Percentiles rank a stretch among this genome's conserved stretches.
Evolutionary conservation across 2,797 vertebrate genomes (phyloP).

Genomic region (Petrocephalus schoutedeni): DNA sequence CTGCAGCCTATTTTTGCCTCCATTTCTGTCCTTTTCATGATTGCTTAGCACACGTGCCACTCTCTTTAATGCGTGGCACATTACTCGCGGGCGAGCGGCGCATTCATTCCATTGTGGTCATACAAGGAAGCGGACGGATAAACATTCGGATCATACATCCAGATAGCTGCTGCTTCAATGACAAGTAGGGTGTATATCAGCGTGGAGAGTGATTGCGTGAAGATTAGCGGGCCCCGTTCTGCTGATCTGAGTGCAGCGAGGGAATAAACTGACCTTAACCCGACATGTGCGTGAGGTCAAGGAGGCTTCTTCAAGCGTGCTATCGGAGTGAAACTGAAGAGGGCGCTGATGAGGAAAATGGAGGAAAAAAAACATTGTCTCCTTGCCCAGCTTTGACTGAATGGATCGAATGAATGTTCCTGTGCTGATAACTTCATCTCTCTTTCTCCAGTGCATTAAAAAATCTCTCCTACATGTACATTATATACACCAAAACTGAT

Average conservation of each 20-base stretch:
- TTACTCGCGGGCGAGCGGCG: background rate
- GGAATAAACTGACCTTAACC: background rate
- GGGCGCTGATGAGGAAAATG: background rate
- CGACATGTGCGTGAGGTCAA: background rate
- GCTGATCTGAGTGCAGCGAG: background rate
- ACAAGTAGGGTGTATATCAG: conserved; percentile 2
- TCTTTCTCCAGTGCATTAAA: background rate
- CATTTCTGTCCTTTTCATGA: background rate
- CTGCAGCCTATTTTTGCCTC: background rate
- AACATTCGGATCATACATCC: background rate
- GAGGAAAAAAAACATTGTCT: background rate
- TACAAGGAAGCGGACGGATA: background rate
- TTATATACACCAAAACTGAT: background rate
- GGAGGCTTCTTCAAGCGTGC: background rate
- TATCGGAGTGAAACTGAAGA: background rate
- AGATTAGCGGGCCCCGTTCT: background rate
- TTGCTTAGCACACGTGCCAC: background rate
- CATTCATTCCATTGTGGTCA: background rate
- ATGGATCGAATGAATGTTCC: background rate
- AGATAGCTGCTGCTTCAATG: background rate
- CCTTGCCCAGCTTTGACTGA: background rate
- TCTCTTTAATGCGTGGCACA: background rate
- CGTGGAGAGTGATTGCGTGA: background rate
- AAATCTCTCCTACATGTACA: background rate
- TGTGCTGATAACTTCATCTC: background rate